A percentile compares a stretch with the other conserved stretches of the same genome.
Conservation (phyloP, 2,113 vertebrate genomes). For the Carollia perspicillata region DNA sequence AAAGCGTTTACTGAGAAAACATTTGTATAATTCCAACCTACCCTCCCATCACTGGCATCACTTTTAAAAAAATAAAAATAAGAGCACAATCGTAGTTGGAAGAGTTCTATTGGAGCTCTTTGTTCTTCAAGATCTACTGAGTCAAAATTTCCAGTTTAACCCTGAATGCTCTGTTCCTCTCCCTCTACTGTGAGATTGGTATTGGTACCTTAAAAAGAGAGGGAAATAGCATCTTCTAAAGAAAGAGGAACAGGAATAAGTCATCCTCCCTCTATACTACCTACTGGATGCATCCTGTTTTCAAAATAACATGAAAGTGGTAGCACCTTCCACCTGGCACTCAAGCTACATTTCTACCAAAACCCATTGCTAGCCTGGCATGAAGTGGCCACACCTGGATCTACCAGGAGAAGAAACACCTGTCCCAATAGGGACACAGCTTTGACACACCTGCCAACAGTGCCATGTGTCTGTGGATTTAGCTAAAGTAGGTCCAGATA, state of each 20-base stretch:
- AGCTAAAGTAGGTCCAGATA: not conserved
- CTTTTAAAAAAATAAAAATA: not conserved
- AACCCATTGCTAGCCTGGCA: not conserved
- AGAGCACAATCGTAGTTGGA: slow-evolving; percentile 46
- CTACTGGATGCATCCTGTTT: not conserved
- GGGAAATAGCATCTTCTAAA: not conserved
- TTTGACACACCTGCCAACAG: not conserved
- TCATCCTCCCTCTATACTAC: not conserved
- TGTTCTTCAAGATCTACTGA: slow-evolving; percentile 59
- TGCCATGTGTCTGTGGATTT: not conserved
- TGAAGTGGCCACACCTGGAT: not conserved
- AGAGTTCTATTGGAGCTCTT: slow-evolving; percentile 62
- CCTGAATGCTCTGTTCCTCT: not conserved
- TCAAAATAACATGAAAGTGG: not conserved
- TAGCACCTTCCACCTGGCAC: not conserved
- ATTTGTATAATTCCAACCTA: slow-evolving; percentile 62
- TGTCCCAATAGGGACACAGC: not conserved
- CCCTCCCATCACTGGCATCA: not conserved
- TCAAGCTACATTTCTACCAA: not conserved
- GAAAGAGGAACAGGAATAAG: not conserved
- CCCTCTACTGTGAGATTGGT: slow-evolving; percentile 37
- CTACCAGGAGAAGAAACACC: not conserved
- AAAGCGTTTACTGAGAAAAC: slow-evolving; percentile 63
- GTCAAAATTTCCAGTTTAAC: slow-evolving; percentile 51
- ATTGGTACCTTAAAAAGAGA: not conserved